Percentiles rank a stretch among this genome's conserved stretches.
phyloP scores from a whole-genome alignment of 2,888 invertebrate species.

The Scaptomyza flava region DNA sequence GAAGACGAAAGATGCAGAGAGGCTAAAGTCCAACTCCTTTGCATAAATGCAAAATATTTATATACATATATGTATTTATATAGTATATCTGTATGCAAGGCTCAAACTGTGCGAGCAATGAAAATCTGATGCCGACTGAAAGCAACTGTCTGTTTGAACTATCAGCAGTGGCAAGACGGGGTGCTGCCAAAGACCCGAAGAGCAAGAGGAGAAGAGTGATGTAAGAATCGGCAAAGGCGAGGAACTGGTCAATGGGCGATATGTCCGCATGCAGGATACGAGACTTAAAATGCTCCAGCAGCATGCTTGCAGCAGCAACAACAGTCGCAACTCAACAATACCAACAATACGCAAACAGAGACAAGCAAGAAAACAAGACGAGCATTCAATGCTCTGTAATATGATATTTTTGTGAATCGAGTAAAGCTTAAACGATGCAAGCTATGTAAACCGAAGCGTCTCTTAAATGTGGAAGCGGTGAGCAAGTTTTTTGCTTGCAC shows the following conservation, averaged over 20 bases:
- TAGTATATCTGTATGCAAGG: conserved; percentile 40
- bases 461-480: too few species aligned
- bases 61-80: neutral
- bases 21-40: conserved; percentile 34
- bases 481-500: too few species aligned
- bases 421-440: neutral
- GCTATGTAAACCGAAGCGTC: neutral
- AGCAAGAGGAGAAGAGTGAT: neutral
- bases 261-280: conserved; percentile 53
- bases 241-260: conserved; percentile 21
- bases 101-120: conserved; percentile 61
- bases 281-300: conserved; percentile 57
- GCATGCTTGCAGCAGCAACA: conserved; percentile 27
- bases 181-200: neutral
- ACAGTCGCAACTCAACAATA: conserved; percentile 5
- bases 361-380: neutral
- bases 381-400: neutral
- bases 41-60: conserved; percentile 71
- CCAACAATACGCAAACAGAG: conserved; percentile 7
- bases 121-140: conserved; percentile 52
- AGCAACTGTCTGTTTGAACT: conserved; percentile 47
- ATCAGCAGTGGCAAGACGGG: conserved; percentile 1
- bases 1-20: neutral
- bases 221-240: neutral
- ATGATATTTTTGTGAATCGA: neutral